Evolutionary conservation across 2,888 invertebrate species (phyloP).

Genomic region (Arrhopalites spinosus): DNA sequence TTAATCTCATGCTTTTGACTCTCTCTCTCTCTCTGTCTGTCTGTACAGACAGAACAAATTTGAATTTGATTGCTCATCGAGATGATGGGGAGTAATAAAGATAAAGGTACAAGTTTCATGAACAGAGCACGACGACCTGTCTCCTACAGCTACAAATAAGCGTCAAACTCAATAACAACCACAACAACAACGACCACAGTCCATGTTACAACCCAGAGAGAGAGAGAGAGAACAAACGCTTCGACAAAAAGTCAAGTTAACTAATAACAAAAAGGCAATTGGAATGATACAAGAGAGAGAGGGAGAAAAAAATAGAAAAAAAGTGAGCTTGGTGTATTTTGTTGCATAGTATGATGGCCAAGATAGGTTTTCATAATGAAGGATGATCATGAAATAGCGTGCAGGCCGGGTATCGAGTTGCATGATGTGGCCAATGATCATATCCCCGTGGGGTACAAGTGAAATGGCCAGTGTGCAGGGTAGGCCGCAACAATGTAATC

Average conservation of each 20-base stretch:
- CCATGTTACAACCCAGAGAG: not conserved
- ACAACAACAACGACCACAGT: not conserved
- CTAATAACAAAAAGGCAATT: slow-evolving; percentile 5
- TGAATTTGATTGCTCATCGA: slow-evolving; percentile 39
- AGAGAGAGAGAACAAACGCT: not conserved
- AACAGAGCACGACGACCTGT: not conserved
- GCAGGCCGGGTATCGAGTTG: slow-evolving; percentile 46
- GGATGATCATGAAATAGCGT: slow-evolving; percentile 53
- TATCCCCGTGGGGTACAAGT: slow-evolving; percentile 51
- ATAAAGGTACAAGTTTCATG: slow-evolving; percentile 30
- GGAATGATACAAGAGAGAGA: slow-evolving; percentile 10
- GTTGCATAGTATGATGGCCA: slow-evolving; percentile 45
- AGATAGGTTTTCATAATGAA: slow-evolving; percentile 51
- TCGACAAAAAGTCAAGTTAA: slow-evolving; percentile 7
- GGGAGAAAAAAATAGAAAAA: slow-evolving; percentile 19
- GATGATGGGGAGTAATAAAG: slow-evolving; percentile 37
- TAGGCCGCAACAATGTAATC: slow-evolving; percentile 45
- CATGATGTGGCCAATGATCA: slow-evolving; percentile 51
- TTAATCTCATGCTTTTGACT: not conserved
- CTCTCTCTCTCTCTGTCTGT: not conserved
- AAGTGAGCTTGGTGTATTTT: not conserved
- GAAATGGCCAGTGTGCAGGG: slow-evolving; percentile 37
- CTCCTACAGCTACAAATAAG: not conserved
- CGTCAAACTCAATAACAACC: not conserved
- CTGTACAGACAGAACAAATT: not conserved